Conservation (phyloP, 2,113 vertebrate genomes). For the Cyanistes caeruleus region DNA sequence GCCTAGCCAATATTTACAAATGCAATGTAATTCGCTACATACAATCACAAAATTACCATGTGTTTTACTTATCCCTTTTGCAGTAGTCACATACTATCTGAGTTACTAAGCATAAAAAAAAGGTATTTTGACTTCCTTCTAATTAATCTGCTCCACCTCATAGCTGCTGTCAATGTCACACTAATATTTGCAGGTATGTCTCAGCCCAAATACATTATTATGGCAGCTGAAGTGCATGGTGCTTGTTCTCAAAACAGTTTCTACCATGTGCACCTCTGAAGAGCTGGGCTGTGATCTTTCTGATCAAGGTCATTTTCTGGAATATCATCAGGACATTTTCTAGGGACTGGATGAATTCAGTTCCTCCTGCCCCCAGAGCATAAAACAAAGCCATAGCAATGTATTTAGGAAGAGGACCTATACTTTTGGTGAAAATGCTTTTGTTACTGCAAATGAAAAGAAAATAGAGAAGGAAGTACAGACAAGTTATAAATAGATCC, state of each 20-base stretch:
- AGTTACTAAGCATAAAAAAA: slow-evolving; percentile 38
- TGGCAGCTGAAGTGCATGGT: not conserved
- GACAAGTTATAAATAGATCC: not conserved
- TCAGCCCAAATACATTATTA: not conserved
- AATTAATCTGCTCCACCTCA: slow-evolving; percentile 39
- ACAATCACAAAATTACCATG: not conserved
- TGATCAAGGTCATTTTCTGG: not conserved
- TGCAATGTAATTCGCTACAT: not conserved
- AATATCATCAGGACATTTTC: not conserved
- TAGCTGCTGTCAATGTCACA: not conserved
- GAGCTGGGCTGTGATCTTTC: not conserved
- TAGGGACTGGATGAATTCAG: not conserved
- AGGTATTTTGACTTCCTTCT: slow-evolving; percentile 2
- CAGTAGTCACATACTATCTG: slow-evolving; percentile 8
- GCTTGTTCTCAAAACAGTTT: not conserved
- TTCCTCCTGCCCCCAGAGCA: not conserved
- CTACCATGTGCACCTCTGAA: not conserved
- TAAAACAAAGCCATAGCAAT: not conserved
- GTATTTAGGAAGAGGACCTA: not conserved
- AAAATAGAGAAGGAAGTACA: not conserved
- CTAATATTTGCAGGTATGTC: not conserved
- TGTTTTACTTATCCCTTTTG: not conserved
- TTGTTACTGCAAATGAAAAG: not conserved
- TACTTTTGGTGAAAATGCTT: not conserved
- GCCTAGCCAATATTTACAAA: not conserved